Percentiles rank a stretch among this genome's conserved stretches.
These are phyloP conservation scores for Macroramphosus scolopax DNA, from an alignment of 2,797 vertebrate genomes.

Conservation along the genomic window DNA sequence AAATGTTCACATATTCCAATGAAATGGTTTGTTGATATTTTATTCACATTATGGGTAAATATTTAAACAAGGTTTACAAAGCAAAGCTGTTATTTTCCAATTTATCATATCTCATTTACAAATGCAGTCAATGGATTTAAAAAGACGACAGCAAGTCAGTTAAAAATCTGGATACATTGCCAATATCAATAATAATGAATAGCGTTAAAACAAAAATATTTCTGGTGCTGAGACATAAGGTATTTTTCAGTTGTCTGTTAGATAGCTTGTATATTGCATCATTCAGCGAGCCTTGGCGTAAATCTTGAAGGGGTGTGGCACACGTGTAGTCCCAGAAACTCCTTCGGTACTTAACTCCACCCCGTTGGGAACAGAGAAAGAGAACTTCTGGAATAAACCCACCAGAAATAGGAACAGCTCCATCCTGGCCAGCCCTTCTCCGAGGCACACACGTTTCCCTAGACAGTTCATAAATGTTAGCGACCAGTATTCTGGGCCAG, in stretches of 20 bases:
- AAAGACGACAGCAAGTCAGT: background rate
- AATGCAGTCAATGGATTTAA: too few relatives aligned
- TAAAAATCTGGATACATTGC: background rate
- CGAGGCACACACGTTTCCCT: conserved; percentile 82
- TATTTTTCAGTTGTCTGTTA: too few relatives aligned
- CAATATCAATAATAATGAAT: too few relatives aligned
- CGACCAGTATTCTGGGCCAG: background rate
- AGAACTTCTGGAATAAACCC: conserved; percentile 80
- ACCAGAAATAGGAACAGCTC: conserved; percentile 78
- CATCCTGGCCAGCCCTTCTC: conserved; percentile 78
- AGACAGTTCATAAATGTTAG: conserved; percentile 5
- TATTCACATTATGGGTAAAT: too few relatives aligned
- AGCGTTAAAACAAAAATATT: too few relatives aligned
- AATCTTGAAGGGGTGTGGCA: conserved; percentile 74
- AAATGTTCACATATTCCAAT: too few relatives aligned
- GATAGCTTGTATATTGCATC: too few relatives aligned
- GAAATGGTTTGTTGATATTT: too few relatives aligned
- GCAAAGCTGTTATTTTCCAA: too few relatives aligned
- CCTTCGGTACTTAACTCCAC: conserved; percentile 59
- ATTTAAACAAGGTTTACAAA: too few relatives aligned
- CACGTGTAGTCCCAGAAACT: conserved; percentile 59
- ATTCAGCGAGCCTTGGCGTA: conserved; percentile 61
- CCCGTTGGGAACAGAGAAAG: conserved; percentile 65
- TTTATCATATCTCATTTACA: too few relatives aligned
- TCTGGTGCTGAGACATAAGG: too few relatives aligned